Base-by-base conservation (phyloP, 2,888 invertebrate genomes). In the Eupithecia subumbrata region DNA sequence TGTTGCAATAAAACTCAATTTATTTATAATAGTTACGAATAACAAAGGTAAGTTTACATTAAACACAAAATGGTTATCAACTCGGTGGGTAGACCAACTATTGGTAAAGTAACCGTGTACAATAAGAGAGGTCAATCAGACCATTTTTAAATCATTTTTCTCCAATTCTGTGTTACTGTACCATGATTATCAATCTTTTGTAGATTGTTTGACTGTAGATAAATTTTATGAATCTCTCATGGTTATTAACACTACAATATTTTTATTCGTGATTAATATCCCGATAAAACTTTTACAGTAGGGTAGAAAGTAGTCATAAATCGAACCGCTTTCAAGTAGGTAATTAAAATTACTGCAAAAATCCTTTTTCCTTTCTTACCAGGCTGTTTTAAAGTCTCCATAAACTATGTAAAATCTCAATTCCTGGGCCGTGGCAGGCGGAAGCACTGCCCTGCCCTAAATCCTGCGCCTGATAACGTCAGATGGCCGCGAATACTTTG, bases 391-490 rank as follows among this genome's bases (percentile, higher is more conserved):
- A 72, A 76, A 74, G 69, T 66, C 52, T 9, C 45, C 43, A 72
- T 75, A 69, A 75, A 68, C 48, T 69, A 69, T 14, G 63, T 22
- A 37, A 63, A 63, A 72, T 34, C 72, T 63, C n/a, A 43, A 60
- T 16, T 56, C 37, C 11, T 56, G 18, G 67, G 45, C 40, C 7
- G 12, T 14, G 40, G 68, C 68, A 7, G 68, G 25, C 40, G 43
- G 40, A 40, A 40, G 68, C 68, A 8, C 43, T 22, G 63, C 48
- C 43, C 69, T 45, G 66, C 69, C 72, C 52, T 76, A 43, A 76
- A 70, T 70, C 69, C 66, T 43, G 30, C 56, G 43, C 30, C 76
- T 70, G 76, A 76, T 76, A 76, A 69, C 63, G 64, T 63, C 48
- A 60, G 68, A 72, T 69, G 60, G 37, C 48, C 68, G 40, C 52